Base-by-base conservation (phyloP, 2,888 invertebrate genomes). In the Acrocyrtus sp. region DNA sequence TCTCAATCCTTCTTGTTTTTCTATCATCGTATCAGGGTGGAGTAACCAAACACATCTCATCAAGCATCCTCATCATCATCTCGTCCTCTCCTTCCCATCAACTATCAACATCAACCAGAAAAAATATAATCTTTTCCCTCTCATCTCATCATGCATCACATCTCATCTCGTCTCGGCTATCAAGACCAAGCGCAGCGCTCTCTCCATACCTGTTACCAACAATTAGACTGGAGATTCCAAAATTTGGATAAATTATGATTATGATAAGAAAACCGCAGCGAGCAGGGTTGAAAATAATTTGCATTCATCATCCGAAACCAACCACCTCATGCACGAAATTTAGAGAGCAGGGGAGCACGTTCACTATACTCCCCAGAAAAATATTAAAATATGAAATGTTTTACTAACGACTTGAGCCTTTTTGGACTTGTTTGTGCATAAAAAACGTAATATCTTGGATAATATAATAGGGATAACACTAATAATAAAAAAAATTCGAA, bases 161-260 rank as follows among this genome's bases (percentile, higher is more conserved):
- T 8, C 34, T 5, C 12, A n/a, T 34, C 34, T 8, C 34, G 34
- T 34, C 12, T 8, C 34, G 34, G 34, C 12, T 5, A 34, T 8
- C 5, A 34, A 34, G 12, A 34, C n/a, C n/a, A n/a, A n/a, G n/a
- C n/a, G n/a, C n/a, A 34, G 5, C 34, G 12, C 34, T 34, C 12
- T 34, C 34, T 34, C n/a, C n/a, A n/a, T n/a, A 34, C 8, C 45
- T 26, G 60, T 69, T 69, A 61, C 51, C 54, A 70, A 61, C 70
- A 70, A 70, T 70, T 70, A 70, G 70, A 57, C 57, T 57, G 62
- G 47, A 54, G 57, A 57, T 56, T 69, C 61, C 56, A 47, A 69
- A 69, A 62, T 62, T 62, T 70, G 57, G 62, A 57, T 62, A 62
- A 63, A 62, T 70, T 62, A 62, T 70, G 62, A 62, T 69, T 5